These are phyloP conservation scores for Patella caerulea DNA, from an alignment of 2,888 invertebrate species.

Conservation along the genomic window DNA sequence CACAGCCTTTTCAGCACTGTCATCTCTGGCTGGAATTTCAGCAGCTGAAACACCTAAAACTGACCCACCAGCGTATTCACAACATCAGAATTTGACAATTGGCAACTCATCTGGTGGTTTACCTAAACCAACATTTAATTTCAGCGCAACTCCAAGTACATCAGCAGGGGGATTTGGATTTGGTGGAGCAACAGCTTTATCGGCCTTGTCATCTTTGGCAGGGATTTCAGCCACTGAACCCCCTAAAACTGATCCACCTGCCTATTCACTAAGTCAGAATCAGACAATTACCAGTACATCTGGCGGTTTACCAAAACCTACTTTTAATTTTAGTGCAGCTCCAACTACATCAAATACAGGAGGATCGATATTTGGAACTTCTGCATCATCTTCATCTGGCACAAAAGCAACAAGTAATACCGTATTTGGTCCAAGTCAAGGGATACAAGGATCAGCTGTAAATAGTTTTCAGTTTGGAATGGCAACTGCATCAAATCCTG, in stretches of 20 bases:
- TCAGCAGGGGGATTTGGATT: background rate
- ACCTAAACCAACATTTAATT: background rate
- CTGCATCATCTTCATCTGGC: background rate
- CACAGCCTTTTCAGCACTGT: slow-evolving; percentile 1
- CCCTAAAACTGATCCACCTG: background rate
- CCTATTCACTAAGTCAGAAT: background rate
- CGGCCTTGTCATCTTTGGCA: background rate
- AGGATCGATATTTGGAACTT: background rate
- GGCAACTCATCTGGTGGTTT: background rate
- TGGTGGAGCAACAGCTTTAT: slow-evolving; percentile 3
- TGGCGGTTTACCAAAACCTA: background rate
- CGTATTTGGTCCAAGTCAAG: too few relatives aligned
- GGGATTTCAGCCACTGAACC: background rate
- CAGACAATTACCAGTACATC: background rate
- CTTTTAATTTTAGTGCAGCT: background rate
- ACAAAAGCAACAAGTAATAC: background rate
- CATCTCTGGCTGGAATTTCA: slow-evolving; percentile 7
- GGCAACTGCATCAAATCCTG: background rate
- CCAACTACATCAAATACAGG: background rate
- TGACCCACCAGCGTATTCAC: slow-evolving; percentile 1
- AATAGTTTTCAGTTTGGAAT: slow-evolving; percentile 1
- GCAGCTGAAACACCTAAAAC: background rate
- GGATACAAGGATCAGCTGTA: too few relatives aligned
- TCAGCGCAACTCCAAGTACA: background rate
- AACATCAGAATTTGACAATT: background rate